Base-by-base conservation (phyloP, 2,888 invertebrate species). In the Neoascia interrupta region DNA sequence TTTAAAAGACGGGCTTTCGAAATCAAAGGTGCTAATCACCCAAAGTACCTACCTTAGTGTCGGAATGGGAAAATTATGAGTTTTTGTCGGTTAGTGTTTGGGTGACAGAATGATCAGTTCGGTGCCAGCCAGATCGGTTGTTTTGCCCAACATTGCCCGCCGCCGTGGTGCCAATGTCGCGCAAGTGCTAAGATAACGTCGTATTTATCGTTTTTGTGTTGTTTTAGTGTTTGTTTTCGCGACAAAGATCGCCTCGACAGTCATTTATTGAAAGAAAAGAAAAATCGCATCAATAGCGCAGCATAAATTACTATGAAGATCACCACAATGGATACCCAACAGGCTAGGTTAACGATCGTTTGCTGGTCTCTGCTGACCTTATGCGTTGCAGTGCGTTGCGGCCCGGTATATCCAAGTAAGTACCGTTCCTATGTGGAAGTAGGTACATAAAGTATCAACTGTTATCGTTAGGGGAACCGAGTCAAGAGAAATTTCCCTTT, bases 361-460 rank as follows among this genome's bases (percentile, higher is more conserved):
- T 82, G 84, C 82, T 85, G 85, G 84, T 82, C 84, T 68, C 53
- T 85, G 36, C 69, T 87, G 74, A 83, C 84, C 49, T 81, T 86
- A 81, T 81, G 82, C 84, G 84, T 84, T 74, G 83, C 82, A 54
- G 86, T 85, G 68, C 85, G 85, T 83, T 85, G 87, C 83, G 87
- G 87, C 68, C 84, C 88, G 51, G 85, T 88, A 68, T 85, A 87
- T 80, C 85, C 87, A 82, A 88, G 88, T 88, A 84, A 84, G 88
- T 86, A 73, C 51, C 58, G 73, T 68, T 64, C 54, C n/a, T n/a
- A n/a, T n/a, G 21, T 31, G 37, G 34, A 36, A 28, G 10, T n/a
- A n/a, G n/a, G n/a, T n/a, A n/a, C 28, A 47, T 26, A 36, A 43
- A 63, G 13, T 15, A 53, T 21, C 37, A 43, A 70, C 72, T 54